phyloP scores from a whole-genome alignment of 2,797 vertebrate species.

The Cossypha niveicapilla region DNA sequence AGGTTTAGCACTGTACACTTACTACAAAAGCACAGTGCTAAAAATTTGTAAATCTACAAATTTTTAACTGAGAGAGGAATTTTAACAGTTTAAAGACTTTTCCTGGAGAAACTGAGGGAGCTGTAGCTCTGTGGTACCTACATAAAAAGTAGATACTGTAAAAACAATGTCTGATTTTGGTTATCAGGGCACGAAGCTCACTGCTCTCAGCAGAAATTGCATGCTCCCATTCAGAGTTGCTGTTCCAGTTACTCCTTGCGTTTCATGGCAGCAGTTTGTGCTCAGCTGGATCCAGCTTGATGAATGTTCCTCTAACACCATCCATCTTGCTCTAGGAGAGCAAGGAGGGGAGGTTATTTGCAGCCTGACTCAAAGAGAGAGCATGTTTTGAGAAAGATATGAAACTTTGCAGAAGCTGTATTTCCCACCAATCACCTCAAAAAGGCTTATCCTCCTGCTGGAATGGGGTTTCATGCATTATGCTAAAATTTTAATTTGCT shows the following conservation, averaged over 20 bases:
- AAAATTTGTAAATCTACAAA: neutral
- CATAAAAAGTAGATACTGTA: neutral
- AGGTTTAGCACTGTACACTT: neutral
- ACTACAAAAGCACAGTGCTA: neutral
- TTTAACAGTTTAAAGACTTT: neutral
- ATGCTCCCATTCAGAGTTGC: fast-evolving
- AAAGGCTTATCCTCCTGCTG: neutral
- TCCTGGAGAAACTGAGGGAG: neutral
- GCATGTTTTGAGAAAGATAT: neutral
- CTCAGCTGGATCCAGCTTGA: neutral
- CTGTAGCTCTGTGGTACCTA: neutral
- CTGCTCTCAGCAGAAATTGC: neutral
- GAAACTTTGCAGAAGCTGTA: neutral
- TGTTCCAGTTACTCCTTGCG: neutral
- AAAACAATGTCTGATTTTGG: neutral
- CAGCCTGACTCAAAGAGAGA: neutral
- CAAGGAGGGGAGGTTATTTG: neutral
- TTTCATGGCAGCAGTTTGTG: neutral
- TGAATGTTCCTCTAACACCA: neutral
- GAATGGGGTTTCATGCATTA: neutral
- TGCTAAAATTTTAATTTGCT: neutral
- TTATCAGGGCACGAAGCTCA: neutral
- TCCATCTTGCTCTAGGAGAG: neutral
- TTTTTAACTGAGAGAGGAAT: neutral
- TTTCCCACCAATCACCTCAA: neutral